Conservation (phyloP, 2,113 vertebrate species). For the Neolamprologus kungweensis region DNA sequence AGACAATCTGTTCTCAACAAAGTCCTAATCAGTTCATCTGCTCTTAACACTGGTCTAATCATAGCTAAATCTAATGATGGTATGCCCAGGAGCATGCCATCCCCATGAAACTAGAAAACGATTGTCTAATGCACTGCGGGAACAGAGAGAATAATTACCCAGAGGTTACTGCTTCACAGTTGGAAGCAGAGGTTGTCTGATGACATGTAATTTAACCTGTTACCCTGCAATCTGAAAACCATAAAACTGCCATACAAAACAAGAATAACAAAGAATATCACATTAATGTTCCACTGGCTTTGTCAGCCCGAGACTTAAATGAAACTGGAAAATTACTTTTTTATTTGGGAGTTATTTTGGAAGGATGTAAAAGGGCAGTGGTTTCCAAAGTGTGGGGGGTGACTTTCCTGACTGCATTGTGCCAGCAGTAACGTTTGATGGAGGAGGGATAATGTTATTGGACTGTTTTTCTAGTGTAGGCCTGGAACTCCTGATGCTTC, state of each 20-base stretch:
- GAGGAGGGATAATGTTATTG: background rate
- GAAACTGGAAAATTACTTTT: background rate
- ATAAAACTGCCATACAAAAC: background rate
- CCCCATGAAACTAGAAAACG: background rate
- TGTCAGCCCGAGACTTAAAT: background rate
- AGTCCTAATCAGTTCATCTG: background rate
- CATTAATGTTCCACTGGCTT: background rate
- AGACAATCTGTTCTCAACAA: background rate
- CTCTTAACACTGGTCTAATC: background rate
- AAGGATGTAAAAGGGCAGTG: background rate
- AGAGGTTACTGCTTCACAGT: background rate
- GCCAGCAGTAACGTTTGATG: background rate
- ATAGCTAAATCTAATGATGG: background rate
- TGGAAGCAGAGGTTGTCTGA: background rate
- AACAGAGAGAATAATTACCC: conserved; percentile 20
- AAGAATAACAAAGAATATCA: background rate
- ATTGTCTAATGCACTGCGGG: background rate
- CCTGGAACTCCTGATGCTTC: background rate
- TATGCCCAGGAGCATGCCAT: background rate
- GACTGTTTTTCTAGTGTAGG: background rate
- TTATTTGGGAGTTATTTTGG: background rate
- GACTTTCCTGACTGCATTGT: background rate
- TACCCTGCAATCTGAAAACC: background rate
- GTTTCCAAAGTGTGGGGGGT: background rate
- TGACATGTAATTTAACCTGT: conserved; percentile 9